Evolutionary conservation across 2,888 invertebrate species (phyloP).

Genomic region (Heteropelma amictum): DNA sequence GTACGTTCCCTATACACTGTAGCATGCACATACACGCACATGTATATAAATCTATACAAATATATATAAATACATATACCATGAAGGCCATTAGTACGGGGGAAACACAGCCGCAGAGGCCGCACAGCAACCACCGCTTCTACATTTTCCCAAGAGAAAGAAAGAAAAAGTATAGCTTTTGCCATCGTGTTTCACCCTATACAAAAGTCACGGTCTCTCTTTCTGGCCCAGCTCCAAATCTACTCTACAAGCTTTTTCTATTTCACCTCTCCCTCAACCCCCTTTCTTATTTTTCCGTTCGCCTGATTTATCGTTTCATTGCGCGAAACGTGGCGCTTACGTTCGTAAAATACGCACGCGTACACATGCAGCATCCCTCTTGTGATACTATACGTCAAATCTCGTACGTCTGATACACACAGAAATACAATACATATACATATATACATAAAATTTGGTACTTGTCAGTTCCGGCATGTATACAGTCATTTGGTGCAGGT

Average conservation of each 20-base stretch:
- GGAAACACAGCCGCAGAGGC: constrained; percentile 57
- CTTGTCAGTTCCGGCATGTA: too few relatives aligned
- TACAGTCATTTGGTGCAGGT: too few relatives aligned
- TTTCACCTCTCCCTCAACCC: too few relatives aligned
- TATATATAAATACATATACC: too few relatives aligned
- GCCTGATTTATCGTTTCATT: constrained; percentile 69
- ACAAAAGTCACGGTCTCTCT: constrained; percentile 54
- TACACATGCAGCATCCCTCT: neutral
- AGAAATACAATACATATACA: neutral
- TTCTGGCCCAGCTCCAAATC: constrained; percentile 72
- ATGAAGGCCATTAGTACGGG: constrained; percentile 43
- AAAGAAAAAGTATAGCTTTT: constrained; percentile 42
- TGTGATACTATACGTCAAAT: too few relatives aligned
- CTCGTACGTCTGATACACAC: too few relatives aligned
- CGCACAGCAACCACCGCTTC: constrained; percentile 41
- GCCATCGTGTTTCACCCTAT: constrained; percentile 58
- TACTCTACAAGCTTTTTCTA: constrained; percentile 73
- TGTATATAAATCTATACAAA: too few relatives aligned
- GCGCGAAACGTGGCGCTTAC: constrained; percentile 54
- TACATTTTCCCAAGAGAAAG: constrained; percentile 13
- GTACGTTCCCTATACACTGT: too few relatives aligned
- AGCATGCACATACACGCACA: too few relatives aligned
- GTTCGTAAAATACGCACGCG: constrained; percentile 11
- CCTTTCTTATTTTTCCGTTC: constrained; percentile 70
- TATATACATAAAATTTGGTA: neutral